Evolutionary conservation across 2,888 invertebrate genomes (phyloP), one percentile per base, ranked within the genome.

Genomic region (Timema podura): DNA sequence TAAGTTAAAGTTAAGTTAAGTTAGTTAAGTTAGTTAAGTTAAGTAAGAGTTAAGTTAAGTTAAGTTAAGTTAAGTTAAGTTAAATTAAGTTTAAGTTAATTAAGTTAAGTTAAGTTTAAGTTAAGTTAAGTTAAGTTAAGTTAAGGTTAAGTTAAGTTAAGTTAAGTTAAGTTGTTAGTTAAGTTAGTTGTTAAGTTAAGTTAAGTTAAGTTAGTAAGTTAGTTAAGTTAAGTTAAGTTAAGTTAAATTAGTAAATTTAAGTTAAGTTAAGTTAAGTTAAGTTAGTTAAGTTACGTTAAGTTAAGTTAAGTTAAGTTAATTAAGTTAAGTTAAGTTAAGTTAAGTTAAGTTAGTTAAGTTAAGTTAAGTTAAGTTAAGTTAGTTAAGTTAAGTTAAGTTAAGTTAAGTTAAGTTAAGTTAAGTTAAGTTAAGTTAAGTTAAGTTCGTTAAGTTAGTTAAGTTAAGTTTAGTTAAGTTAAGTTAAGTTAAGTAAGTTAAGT

Each of bases 381-480:
- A 47, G 64, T 65, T 66, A 48, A 66, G 66, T 66, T 66, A 66
- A 48, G 66, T 66, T 66, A 66, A 48, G 66, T 66, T 66, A 66
- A 67, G 67, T 67, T 67, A 67, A 48, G 67, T 67, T 67, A 15
- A 67, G 67, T 67, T 67, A 67, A 67, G 67, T 67, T 67, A 48
- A 48, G 67, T 67, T 67, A 67, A 67, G 67, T 67, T 67, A 67
- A 67, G 49, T 67, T 49, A 67, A 48, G 67, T 67, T 67, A 48
- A 67, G 67, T 9, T 67, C 49, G 68, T 68, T 61, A 64, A 64
- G 59, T 68, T 47, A 64, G 68, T 68, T 61, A 68, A 68, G 68
- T 68, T 61, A 68, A 64, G 61, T 64, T 61, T 59, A 64, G 68
- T 68, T 61, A 68, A 68, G 68, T 68, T 47, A 65, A 65, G 65